Conservation (phyloP, 2,888 invertebrate species). For the Eutolmus rufibarbis region DNA sequence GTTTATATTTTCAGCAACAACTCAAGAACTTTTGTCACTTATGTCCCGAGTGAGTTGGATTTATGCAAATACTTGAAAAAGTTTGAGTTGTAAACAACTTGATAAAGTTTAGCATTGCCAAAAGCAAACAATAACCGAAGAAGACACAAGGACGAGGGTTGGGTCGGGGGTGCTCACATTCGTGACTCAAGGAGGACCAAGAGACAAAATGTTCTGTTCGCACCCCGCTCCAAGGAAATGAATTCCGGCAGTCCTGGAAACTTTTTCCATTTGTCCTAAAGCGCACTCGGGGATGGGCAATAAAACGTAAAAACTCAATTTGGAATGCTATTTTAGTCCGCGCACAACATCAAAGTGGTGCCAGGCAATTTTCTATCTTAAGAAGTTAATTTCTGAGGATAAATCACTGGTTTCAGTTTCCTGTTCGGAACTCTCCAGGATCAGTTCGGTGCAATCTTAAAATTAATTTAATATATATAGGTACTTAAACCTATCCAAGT, state of each 20-base stretch:
- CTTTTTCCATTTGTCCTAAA: constrained; percentile 32
- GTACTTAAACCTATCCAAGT: no score
- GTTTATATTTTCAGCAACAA: constrained; percentile 26
- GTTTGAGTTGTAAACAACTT: constrained; percentile 41
- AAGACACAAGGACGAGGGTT: background rate
- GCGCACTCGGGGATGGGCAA: constrained; percentile 29
- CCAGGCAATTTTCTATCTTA: background rate
- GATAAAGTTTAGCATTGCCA: constrained; percentile 37
- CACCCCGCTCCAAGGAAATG: constrained; percentile 3
- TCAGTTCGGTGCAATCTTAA: background rate
- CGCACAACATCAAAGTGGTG: background rate
- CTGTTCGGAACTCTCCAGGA: background rate
- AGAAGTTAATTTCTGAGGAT: background rate
- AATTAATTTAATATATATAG: background rate
- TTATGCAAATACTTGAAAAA: constrained; percentile 40
- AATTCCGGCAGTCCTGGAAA: constrained; percentile 18
- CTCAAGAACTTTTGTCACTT: constrained; percentile 39
- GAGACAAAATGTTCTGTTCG: background rate
- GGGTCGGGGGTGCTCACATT: background rate
- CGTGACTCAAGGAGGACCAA: background rate
- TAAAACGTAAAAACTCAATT: constrained; percentile 34
- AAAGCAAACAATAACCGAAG: constrained; percentile 34
- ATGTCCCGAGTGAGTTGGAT: constrained; percentile 40
- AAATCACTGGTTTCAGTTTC: background rate
- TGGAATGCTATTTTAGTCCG: constrained; percentile 9